Base-by-base conservation (phyloP, 1,140 invertebrate genomes). In the Globodera rostochiensis region DNA sequence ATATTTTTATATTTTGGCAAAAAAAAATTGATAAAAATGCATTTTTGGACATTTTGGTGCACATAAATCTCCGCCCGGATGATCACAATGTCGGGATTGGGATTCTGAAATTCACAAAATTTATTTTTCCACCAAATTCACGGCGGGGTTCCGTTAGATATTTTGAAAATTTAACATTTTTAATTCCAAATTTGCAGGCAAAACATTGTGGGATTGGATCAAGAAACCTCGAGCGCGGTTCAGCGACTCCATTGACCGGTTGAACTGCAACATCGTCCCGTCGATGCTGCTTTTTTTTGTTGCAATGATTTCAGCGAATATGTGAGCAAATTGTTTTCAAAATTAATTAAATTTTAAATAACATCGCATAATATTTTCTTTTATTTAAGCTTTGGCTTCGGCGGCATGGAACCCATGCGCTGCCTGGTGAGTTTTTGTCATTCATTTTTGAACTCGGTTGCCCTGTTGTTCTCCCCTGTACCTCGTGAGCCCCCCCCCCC, bases 211-310 rank as follows among this genome's bases (percentile, higher is more conserved):
- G 49, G 75, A 79, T 21, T 80, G 79, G 79, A 67, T 80, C 71
- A 53, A 60, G 21, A 73, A 74, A 4, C 69, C 79, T 11, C 21
- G 49, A 46, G 70, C 79, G 47, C 75, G 60, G 19, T 80, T 80
- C 57, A 57, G 47, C 25, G 79, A 80, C 21, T 67, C 53, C 15
- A 80, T 80, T 19, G 79, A 80, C 45, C 75, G 79, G 21, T 49
- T 80, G 25, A 80, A 80, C 11, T 80, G 79, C 79, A 36, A 80
- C 5, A 19, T 75, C 21, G 79, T 80, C 4, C 79, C 79, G n/a
- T 25, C 45, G 6, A 46, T 78, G 25, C 21, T 78, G 50, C 50
- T 78, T 45, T 78, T 78, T 47, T 78, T 78, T 47, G 77, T 78
- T 25, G 47, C 47, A 11, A 66, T 78, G 57, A 78, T 78, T 60